phyloP scores from a whole-genome alignment of 2,113 vertebrate genomes.

The Halcyon malimbica region DNA sequence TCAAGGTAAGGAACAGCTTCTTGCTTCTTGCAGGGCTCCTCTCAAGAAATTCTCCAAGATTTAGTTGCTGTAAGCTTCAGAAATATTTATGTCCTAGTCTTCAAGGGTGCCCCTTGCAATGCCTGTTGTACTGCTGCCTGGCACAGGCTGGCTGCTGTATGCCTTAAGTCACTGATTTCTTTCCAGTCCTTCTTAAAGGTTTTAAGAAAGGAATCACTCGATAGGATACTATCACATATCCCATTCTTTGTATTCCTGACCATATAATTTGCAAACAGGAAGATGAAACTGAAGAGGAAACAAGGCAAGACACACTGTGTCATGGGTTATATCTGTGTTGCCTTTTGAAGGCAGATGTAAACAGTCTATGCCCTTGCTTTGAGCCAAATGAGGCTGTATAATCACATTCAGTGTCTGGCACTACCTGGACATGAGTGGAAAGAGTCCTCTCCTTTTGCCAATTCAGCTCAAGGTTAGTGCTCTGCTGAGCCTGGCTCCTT shows the following conservation, averaged over 20 bases:
- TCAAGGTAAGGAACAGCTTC: constrained; percentile 82
- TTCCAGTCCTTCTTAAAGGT: background rate
- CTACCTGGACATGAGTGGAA: background rate
- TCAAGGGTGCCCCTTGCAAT: background rate
- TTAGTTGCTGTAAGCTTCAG: background rate
- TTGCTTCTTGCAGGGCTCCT: background rate
- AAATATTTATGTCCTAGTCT: background rate
- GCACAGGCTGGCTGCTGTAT: background rate
- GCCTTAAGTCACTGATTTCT: background rate
- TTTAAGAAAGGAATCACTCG: background rate
- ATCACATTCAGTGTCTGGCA: background rate
- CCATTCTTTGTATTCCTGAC: background rate
- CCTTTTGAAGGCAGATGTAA: background rate
- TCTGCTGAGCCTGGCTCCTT: background rate
- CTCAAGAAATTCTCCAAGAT: background rate
- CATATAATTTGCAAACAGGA: background rate
- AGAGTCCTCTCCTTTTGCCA: background rate
- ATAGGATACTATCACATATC: background rate
- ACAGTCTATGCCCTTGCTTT: background rate
- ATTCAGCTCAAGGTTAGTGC: background rate
- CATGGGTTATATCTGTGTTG: fast-evolving
- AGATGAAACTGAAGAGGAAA: background rate
- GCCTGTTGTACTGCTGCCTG: background rate
- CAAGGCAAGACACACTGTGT: background rate
- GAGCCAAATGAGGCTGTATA: background rate